Evolutionary conservation across 2,888 invertebrate species (phyloP).

Genomic region (Lysandra coridon): DNA sequence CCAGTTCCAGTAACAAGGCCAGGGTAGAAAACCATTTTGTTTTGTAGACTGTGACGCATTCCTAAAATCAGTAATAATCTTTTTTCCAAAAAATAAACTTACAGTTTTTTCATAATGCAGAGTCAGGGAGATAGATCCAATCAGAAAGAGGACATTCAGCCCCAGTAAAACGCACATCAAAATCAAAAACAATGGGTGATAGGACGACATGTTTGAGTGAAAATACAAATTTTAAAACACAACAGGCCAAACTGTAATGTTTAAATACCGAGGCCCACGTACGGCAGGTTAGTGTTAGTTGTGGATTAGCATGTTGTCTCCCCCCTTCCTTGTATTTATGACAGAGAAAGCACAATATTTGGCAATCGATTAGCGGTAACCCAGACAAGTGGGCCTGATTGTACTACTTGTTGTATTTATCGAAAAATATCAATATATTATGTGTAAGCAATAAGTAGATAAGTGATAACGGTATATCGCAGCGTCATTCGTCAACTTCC

Average conservation of each 20-base stretch:
- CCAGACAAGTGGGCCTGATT: background rate
- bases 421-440: slow-evolving; percentile 21
- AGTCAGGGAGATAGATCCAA: slow-evolving; percentile 23
- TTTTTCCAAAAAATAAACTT: background rate
- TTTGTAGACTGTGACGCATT: too few relatives aligned
- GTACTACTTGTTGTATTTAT: slow-evolving; percentile 1
- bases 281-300: background rate
- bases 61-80: too few relatives aligned
- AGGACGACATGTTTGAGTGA: slow-evolving; percentile 23
- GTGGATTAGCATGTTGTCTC: background rate
- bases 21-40: too few relatives aligned
- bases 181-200: slow-evolving; percentile 26
- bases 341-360: background rate
- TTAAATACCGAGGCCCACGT: background rate
- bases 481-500: background rate
- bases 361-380: background rate
- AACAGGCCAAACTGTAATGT: background rate
- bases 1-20: too few relatives aligned
- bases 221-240: background rate
- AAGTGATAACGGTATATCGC: background rate
- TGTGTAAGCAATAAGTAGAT: slow-evolving; percentile 2
- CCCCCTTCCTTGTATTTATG: background rate
- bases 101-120: slow-evolving; percentile 30
- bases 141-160: slow-evolving; percentile 27
- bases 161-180: slow-evolving; percentile 30